phyloP scores from a whole-genome alignment of 1,140 invertebrate species.

The Drosophila repletoides region DNA sequence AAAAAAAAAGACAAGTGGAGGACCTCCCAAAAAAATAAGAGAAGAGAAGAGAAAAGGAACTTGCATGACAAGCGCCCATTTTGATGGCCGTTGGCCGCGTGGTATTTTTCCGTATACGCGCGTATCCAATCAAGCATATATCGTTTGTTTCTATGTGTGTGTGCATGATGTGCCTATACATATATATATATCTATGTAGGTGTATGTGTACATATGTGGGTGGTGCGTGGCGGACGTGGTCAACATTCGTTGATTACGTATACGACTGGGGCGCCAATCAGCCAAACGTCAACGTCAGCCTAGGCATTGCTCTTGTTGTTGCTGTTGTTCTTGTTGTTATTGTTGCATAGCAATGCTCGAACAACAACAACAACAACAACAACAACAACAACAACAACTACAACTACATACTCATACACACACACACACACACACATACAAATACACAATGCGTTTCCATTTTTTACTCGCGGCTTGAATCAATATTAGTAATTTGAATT shows the following conservation, averaged over 20 bases:
- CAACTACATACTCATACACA: slow-evolving; percentile 15
- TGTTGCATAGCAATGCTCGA: slow-evolving; percentile 57
- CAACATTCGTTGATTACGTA: slow-evolving; percentile 81
- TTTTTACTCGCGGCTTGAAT: slow-evolving; percentile 76
- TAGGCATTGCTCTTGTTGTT: slow-evolving; percentile 41
- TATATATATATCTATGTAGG: slow-evolving; percentile 9
- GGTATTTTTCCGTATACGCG: slow-evolving; percentile 75
- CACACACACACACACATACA: slow-evolving; percentile 9
- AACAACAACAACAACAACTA: slow-evolving; percentile 21
- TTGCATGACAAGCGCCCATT: slow-evolving; percentile 75
- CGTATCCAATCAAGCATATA: slow-evolving; percentile 80
- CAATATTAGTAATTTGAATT: slow-evolving; percentile 83
- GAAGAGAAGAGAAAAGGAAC: slow-evolving; percentile 28
- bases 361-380: slow-evolving; percentile 15
- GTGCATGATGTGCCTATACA: neutral
- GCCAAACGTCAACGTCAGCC: slow-evolving; percentile 73
- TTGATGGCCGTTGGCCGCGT: slow-evolving; percentile 53
- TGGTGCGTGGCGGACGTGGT: slow-evolving; percentile 71
- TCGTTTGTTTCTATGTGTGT: slow-evolving; percentile 36
- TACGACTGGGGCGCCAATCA: slow-evolving; percentile 79
- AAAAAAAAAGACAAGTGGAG: slow-evolving; percentile 51
- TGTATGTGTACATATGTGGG: slow-evolving; percentile 1
- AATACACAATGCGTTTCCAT: slow-evolving; percentile 64
- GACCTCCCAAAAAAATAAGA: slow-evolving; percentile 33
- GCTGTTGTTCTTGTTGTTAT: slow-evolving; percentile 29